Conservation (phyloP, 2,888 invertebrate genomes). For the Agriopis leucophaearia region DNA sequence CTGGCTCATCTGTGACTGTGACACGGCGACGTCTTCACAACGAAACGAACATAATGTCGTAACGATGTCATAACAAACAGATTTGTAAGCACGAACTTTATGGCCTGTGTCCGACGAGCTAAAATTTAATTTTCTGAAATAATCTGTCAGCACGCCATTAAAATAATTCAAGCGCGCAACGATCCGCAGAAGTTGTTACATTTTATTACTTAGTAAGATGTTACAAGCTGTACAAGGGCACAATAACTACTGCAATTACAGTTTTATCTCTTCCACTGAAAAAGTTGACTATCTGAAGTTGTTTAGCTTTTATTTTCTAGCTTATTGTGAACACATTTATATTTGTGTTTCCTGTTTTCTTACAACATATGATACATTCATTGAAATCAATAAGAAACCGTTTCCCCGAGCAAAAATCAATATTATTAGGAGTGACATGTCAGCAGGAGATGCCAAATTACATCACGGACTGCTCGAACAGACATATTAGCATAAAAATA, state of each 20-base stretch:
- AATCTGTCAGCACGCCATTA: constrained; percentile 83
- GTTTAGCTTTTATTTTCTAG: neutral
- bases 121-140: constrained; percentile 86
- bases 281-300: constrained; percentile 4
- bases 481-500: constrained; percentile 80
- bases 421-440: constrained; percentile 38
- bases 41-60: constrained; percentile 84
- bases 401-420: constrained; percentile 23
- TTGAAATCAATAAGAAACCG: constrained; percentile 2
- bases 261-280: constrained; percentile 43
- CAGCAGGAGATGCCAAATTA: constrained; percentile 58
- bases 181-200: constrained; percentile 64
- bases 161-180: constrained; percentile 81
- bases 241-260: constrained; percentile 27
- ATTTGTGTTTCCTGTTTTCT: neutral
- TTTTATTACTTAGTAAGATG: constrained; percentile 64
- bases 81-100: constrained; percentile 86
- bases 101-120: constrained; percentile 85
- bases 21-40: constrained; percentile 78
- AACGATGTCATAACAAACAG: constrained; percentile 87
- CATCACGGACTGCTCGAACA: constrained; percentile 64
- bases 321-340: neutral
- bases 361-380: neutral
- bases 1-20: constrained; percentile 15
- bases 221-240: constrained; percentile 42